A percentile compares a stretch with the other conserved stretches of the same genome.
phyloP scores from a whole-genome alignment of 2,113 vertebrate genomes.

The Pseudopodoces humilis region DNA sequence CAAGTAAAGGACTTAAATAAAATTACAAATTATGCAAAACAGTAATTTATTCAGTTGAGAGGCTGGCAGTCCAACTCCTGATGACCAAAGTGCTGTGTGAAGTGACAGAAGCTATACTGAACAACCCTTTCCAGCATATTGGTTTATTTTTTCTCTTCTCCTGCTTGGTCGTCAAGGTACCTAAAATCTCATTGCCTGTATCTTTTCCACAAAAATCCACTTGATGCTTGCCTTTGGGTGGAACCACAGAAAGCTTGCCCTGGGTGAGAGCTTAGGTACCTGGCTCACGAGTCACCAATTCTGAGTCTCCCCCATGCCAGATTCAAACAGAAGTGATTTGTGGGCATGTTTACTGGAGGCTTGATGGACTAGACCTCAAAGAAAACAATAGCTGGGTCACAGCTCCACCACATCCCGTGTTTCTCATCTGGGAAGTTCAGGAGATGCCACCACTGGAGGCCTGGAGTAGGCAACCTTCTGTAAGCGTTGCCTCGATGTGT shows the following conservation, averaged over 20 bases:
- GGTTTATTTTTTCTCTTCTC: not conserved
- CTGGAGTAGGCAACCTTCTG: not conserved
- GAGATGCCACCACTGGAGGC: not conserved
- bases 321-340: not conserved
- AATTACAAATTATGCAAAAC: not conserved
- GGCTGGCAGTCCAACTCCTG: not conserved
- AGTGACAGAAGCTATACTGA: not conserved
- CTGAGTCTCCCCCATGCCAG: not conserved
- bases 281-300: not conserved
- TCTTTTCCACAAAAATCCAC: not conserved
- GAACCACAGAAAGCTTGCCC: not conserved
- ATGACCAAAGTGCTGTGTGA: not conserved
- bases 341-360: not conserved
- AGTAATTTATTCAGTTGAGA: not conserved
- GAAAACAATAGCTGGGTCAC: not conserved
- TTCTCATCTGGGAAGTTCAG: not conserved
- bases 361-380: not conserved
- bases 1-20: not conserved
- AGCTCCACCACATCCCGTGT: not conserved
- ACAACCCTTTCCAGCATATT: not conserved
- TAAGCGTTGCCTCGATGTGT: rapidly evolving
- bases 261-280: not conserved
- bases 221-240: not conserved
- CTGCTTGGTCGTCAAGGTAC: not conserved
- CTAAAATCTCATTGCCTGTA: not conserved